Conservation (phyloP, 2,113 vertebrate species). For the Mormyrus iriodes region DNA sequence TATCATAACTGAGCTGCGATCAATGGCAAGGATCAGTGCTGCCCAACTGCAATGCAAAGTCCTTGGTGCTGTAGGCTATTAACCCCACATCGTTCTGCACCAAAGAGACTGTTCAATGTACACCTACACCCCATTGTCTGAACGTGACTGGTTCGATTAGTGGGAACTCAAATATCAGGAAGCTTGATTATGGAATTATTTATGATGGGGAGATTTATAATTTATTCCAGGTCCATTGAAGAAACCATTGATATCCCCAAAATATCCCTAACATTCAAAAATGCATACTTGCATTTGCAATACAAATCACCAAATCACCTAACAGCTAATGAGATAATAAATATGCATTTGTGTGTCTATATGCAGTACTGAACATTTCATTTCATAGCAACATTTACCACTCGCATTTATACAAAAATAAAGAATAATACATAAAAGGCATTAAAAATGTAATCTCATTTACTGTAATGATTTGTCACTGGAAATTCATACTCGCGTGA, state of each 20-base stretch:
- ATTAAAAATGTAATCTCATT: background rate
- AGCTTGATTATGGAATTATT: background rate
- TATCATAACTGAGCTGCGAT: background rate
- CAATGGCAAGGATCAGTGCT: background rate
- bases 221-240: background rate
- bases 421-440: background rate
- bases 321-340: background rate
- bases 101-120: background rate
- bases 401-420: background rate
- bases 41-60: background rate
- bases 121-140: background rate
- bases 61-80: background rate
- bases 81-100: background rate
- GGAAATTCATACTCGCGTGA: background rate
- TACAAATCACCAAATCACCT: background rate
- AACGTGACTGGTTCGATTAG: background rate
- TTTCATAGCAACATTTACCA: background rate
- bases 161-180: background rate
- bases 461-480: background rate
- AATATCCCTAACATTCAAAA: background rate
- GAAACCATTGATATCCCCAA: background rate
- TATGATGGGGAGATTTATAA: background rate
- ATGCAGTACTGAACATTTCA: background rate
- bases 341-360: background rate
- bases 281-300: background rate